Conservation (phyloP, 2,888 invertebrate species). For the Anthoptus insignis region DNA sequence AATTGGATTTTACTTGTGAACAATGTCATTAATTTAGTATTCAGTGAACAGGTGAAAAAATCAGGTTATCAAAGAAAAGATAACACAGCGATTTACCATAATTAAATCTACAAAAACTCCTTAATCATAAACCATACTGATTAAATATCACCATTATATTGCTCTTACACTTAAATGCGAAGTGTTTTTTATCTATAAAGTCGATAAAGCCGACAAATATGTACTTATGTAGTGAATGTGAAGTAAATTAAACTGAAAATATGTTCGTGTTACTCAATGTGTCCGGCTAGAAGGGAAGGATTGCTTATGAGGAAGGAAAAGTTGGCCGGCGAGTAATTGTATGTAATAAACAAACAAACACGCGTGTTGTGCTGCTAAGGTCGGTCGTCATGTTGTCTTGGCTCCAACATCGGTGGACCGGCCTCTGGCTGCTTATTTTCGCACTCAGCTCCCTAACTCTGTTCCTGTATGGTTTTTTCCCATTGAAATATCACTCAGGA, state of each 20-base stretch:
- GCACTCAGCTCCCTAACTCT: constrained; percentile 72
- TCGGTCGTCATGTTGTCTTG: constrained; percentile 68
- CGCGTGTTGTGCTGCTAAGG: not conserved
- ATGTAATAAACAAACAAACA: constrained; percentile 17
- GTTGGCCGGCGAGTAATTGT: constrained; percentile 1
- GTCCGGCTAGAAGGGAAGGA: constrained; percentile 38
- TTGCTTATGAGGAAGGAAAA: constrained; percentile 33
- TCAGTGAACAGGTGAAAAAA: too few species aligned
- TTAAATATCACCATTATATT: too few species aligned
- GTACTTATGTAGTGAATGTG: not conserved
- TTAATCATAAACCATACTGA: too few species aligned
- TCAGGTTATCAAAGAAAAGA: too few species aligned
- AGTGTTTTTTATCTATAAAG: not conserved
- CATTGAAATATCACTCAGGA: constrained; percentile 84
- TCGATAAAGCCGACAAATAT: constrained; percentile 14
- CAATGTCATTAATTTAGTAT: too few species aligned
- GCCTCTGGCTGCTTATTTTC: constrained; percentile 72
- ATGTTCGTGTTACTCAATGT: constrained; percentile 27
- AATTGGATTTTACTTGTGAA: too few species aligned
- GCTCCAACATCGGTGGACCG: constrained; percentile 78
- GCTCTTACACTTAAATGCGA: not conserved
- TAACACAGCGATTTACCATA: too few species aligned
- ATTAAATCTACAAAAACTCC: too few species aligned
- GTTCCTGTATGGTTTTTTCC: constrained; percentile 89
- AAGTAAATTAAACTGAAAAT: not conserved